Percentiles rank a stretch among this genome's conserved stretches.
These are phyloP conservation scores for Xanthorhoe spadicearia DNA, from an alignment of 2,888 invertebrate genomes.

Conservation along the genomic window DNA sequence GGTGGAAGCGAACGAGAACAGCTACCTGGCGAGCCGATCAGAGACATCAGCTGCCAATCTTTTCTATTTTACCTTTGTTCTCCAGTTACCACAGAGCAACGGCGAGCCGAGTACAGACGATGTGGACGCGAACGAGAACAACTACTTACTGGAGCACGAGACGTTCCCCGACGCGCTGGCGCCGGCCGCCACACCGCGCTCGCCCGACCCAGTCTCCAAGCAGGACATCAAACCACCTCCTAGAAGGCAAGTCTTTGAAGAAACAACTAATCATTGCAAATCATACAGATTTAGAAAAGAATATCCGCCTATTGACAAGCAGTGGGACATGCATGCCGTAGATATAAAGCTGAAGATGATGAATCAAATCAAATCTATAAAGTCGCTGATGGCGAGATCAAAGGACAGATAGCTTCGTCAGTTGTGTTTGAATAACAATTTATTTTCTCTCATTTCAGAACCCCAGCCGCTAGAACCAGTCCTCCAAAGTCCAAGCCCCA, in stretches of 20 bases:
- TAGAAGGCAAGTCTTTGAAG: slow-evolving; percentile 45
- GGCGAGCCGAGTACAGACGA: slow-evolving; percentile 63
- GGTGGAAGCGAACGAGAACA: too few species aligned
- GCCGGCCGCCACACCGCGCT: slow-evolving; percentile 68
- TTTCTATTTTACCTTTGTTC: background rate
- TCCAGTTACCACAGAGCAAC: slow-evolving; percentile 62
- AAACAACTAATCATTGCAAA: too few species aligned
- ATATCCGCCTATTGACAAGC: too few species aligned
- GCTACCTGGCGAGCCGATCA: too few species aligned
- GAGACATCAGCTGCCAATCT: too few species aligned
- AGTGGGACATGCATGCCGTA: too few species aligned
- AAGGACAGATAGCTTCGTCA: too few species aligned
- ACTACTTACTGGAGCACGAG: slow-evolving; percentile 71
- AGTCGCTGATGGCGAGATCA: too few species aligned
- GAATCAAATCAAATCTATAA: too few species aligned
- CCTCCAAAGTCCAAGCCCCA: slow-evolving; percentile 55
- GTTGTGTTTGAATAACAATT: too few species aligned
- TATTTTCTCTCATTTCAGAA: slow-evolving; percentile 42
- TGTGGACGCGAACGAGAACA: slow-evolving; percentile 61
- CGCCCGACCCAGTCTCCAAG: slow-evolving; percentile 56
- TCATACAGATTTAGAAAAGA: too few species aligned
- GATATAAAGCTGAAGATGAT: too few species aligned
- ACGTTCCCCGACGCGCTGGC: slow-evolving; percentile 77
- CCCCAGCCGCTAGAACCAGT: slow-evolving; percentile 48
- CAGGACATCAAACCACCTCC: slow-evolving; percentile 47